phyloP scores from a whole-genome alignment of 2,797 vertebrate species.

The Ispidina lecontei region DNA sequence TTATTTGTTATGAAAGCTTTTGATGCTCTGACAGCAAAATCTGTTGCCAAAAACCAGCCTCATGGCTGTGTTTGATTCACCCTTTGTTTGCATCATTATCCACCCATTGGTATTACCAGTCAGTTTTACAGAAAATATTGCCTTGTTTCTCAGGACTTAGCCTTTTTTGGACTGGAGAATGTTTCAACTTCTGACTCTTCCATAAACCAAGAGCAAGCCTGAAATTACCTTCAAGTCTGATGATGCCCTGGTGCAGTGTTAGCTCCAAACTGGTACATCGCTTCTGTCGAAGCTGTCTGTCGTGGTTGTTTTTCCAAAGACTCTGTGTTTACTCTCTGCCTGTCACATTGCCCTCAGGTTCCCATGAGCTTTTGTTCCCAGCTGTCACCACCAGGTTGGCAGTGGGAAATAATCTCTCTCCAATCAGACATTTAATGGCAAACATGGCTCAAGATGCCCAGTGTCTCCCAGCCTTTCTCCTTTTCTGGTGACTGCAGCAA shows the following conservation, averaged over 20 bases:
- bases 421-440: not conserved
- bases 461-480: not conserved
- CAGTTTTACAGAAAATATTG: not conserved
- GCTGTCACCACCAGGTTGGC: not conserved
- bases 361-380: not conserved
- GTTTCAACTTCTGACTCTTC: not conserved
- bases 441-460: not conserved
- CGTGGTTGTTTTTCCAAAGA: not conserved
- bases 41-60: not conserved
- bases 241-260: not conserved
- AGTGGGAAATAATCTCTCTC: not conserved
- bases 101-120: not conserved
- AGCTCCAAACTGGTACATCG: not conserved
- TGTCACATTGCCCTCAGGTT: not conserved
- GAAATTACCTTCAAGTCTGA: not conserved
- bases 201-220: not conserved
- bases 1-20: not conserved
- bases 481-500: not conserved
- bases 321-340: not conserved
- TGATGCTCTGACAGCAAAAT: not conserved
- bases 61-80: not conserved
- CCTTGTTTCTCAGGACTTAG: not conserved
- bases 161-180: not conserved
- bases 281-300: not conserved
- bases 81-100: not conserved